Evolutionary conservation across 2,113 vertebrate species (phyloP), one percentile per base, ranked within the genome.

Genomic region (Leucopsar rothschildi): DNA sequence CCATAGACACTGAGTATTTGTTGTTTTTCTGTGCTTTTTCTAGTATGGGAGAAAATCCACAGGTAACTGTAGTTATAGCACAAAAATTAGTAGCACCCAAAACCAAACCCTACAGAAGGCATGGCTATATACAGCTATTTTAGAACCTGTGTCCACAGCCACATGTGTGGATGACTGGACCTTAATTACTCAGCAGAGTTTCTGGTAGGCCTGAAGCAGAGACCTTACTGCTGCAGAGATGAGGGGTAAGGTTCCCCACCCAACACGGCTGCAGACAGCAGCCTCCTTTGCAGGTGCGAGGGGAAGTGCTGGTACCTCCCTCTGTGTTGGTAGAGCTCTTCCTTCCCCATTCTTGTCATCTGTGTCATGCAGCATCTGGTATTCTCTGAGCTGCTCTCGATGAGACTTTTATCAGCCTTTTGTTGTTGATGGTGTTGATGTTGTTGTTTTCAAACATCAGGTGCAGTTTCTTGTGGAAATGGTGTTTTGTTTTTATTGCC

Each of bases 191-290:
- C 55, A 23, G 18, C 27, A 6, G 1, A 39, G 63, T 64, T n/a
- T 21, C 44, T 17, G 57, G 29, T 1, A 8, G 72, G n/a, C 27
- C 87, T 37, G 81, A 14, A 24, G 59, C 39, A 47, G 0, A 31
- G 59, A 29, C 25, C 25, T 19, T 3, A 1, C 6, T 16, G 59
- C 60, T 45, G 27, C 2, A 8, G n/a, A 37, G 37, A 15, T 1
- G 5, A 10, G 35, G 49, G 50, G 10, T 2, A 2, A 11, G 19
- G 47, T 10, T 73, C 35, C 21, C 27, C 44, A 2, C 0, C 0
- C 25, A 8, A 5, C 18, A 16, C 0, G 29, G 57, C 20, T 0
- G 33, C 82, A 47, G 59, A 15, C 76, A n/a, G 57, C 65, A 22
- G 70, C 31, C 16, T 23, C 53, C 39, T 16, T 11, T 0, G 25